phyloP scores from a whole-genome alignment of 2,888 invertebrate species.

The Desoria tigrina region DNA sequence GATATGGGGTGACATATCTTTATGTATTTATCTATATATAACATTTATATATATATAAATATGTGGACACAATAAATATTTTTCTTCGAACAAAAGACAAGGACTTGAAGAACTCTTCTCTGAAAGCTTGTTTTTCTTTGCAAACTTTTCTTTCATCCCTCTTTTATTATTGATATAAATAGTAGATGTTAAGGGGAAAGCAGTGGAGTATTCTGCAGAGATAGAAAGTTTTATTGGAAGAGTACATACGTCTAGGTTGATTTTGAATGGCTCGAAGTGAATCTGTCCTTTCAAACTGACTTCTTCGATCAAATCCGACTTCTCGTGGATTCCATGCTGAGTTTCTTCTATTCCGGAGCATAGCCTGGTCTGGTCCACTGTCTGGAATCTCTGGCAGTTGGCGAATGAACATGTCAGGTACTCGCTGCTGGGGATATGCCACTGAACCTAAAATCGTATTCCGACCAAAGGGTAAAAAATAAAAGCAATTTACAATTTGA shows the following conservation, averaged over 20 bases:
- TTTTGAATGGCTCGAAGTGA: constrained; percentile 52
- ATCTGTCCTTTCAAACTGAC: constrained; percentile 52
- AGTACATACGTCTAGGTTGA: constrained; percentile 46
- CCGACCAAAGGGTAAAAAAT: no score
- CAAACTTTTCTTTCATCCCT: constrained; percentile 7
- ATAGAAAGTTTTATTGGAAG: constrained; percentile 4
- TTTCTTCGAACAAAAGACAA: no score
- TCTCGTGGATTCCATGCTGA: constrained; percentile 53
- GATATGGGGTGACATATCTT: no score
- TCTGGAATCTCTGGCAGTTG: constrained; percentile 52
- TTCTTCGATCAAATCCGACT: constrained; percentile 49
- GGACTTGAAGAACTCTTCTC: no score
- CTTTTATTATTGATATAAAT: constrained; percentile 3
- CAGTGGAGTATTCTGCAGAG: background rate
- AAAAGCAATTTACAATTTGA: no score
- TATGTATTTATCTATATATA: no score
- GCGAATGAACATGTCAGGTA: constrained; percentile 49
- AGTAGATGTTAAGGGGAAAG: background rate
- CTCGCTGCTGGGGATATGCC: constrained; percentile 46
- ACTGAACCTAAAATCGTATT: constrained; percentile 43
- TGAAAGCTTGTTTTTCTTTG: constrained; percentile 3
- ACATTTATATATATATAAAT: no score
- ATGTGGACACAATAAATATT: no score
- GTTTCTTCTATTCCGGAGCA: constrained; percentile 49
- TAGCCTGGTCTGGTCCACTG: constrained; percentile 41